Evolutionary conservation across 2,888 invertebrate genomes (phyloP).

Genomic region (Priapulus caudatus): DNA sequence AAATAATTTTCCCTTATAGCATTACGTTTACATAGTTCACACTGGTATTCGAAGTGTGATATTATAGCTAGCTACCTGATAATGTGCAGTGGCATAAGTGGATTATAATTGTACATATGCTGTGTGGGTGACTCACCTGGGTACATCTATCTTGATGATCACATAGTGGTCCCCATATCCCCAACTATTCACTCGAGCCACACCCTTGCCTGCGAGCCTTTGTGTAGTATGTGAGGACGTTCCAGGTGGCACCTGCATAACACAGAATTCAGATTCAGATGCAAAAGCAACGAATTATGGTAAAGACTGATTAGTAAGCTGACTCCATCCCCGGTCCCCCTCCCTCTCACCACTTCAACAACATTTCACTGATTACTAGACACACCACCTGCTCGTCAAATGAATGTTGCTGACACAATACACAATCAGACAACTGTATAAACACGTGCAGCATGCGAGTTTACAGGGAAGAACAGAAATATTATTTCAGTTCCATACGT

Average conservation of each 20-base stretch:
- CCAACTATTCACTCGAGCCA: constrained; percentile 74
- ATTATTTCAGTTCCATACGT: not conserved
- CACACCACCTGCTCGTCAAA: no score
- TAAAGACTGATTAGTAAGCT: no score
- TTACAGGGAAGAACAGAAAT: no score
- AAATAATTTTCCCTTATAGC: not conserved
- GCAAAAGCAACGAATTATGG: no score
- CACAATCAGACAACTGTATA: no score
- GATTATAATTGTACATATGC: not conserved
- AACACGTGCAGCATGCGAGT: no score
- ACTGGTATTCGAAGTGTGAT: not conserved
- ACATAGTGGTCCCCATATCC: constrained; percentile 96
- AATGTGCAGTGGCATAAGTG: no score
- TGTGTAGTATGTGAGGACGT: constrained; percentile 86
- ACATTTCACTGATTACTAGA: no score
- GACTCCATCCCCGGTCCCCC: no score
- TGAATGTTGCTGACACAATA: no score
- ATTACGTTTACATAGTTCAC: constrained; percentile 4
- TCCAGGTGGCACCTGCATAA: constrained; percentile 61
- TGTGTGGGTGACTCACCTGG: constrained; percentile 45
- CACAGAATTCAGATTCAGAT: constrained; percentile 13
- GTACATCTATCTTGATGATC: constrained; percentile 74
- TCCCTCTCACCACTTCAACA: no score
- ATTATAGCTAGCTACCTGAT: constrained; percentile 6
- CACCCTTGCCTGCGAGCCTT: constrained; percentile 73